Conservation (phyloP, 2,888 invertebrate genomes). For the Zele albiditarsus region DNA sequence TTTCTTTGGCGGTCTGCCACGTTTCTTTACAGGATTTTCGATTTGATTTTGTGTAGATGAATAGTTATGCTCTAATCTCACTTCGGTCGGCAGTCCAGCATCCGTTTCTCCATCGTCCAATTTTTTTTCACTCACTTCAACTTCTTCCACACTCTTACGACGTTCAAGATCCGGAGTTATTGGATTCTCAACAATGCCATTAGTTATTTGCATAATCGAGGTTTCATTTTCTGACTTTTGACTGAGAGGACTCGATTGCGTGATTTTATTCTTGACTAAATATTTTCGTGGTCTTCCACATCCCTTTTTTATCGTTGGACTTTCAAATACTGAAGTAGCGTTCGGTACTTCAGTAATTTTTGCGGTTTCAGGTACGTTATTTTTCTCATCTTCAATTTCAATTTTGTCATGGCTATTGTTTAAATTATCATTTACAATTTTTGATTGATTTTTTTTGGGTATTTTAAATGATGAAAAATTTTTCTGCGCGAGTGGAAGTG, state of each 20-base stretch:
- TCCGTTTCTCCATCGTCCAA: constrained; percentile 19
- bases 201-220: too few relatives aligned
- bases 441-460: neutral
- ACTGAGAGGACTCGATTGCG: neutral
- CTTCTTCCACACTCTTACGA: constrained; percentile 44
- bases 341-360: neutral
- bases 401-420: neutral
- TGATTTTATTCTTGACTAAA: neutral
- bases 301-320: neutral
- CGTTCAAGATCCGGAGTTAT: too few relatives aligned
- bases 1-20: too few relatives aligned
- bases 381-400: constrained; percentile 30
- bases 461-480: too few relatives aligned
- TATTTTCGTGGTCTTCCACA: constrained; percentile 24
- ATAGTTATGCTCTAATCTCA: neutral
- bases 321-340: neutral
- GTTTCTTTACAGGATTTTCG: too few relatives aligned
- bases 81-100: constrained; percentile 3
- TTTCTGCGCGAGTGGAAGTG: too few relatives aligned
- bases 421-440: neutral
- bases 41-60: neutral
- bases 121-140: constrained; percentile 43
- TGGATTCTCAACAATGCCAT: too few relatives aligned
- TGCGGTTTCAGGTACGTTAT: neutral
- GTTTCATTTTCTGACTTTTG: neutral